A percentile compares a stretch with the other conserved stretches of the same genome.
These are phyloP conservation scores for Cariama cristata DNA, from an alignment of 2,113 vertebrate species.

Conservation along the genomic window DNA sequence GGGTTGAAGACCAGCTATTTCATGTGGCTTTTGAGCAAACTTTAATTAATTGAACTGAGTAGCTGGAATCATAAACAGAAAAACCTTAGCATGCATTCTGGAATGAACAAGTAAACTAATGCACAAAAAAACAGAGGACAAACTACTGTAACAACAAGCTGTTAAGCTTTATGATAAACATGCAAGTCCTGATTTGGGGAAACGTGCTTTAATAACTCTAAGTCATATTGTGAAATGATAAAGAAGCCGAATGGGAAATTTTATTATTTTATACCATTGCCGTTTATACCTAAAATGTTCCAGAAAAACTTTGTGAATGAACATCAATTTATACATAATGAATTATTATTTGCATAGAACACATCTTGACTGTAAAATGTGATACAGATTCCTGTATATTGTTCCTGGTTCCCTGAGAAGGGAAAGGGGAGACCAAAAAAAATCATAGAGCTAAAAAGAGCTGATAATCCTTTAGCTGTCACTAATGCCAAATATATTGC, in stretches of 20 bases:
- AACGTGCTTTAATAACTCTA: neutral
- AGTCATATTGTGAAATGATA: neutral
- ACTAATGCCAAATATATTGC: neutral
- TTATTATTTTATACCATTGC: neutral
- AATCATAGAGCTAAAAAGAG: neutral
- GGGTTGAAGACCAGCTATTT: neutral
- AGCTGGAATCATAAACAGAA: neutral
- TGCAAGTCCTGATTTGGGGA: neutral
- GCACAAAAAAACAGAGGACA: neutral
- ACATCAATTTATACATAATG: neutral
- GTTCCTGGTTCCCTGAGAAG: neutral
- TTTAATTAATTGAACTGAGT: neutral
- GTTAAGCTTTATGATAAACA: neutral
- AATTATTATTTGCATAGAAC: neutral
- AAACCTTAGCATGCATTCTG: neutral
- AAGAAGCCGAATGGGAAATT: neutral
- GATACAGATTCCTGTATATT: neutral
- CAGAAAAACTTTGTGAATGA: neutral
- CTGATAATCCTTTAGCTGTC: neutral
- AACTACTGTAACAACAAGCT: neutral
- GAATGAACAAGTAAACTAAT: neutral
- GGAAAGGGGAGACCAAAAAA: neutral
- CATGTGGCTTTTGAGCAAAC: slow-evolving; percentile 11
- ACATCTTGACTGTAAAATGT: neutral
- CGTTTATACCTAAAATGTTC: neutral